Evolutionary conservation across 2,797 vertebrate genomes (phyloP).

Genomic region (Cossypha caffra): DNA sequence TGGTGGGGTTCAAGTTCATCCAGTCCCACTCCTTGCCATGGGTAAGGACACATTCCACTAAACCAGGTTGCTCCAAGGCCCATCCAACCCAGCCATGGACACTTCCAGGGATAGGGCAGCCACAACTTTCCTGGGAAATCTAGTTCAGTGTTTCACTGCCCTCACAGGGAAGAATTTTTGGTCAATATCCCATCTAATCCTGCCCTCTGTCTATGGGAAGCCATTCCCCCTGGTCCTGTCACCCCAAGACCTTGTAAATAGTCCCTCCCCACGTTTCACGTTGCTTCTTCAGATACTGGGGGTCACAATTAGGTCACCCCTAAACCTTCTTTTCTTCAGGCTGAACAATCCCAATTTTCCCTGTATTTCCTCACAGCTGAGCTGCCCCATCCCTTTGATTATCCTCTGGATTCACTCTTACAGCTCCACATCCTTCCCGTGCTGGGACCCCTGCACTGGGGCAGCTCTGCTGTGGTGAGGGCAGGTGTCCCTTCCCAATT

Average conservation of each 20-base stretch:
- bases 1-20: background rate
- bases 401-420: background rate
- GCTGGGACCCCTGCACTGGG: background rate
- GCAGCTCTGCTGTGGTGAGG: background rate
- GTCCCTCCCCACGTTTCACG: background rate
- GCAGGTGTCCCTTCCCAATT: fast-evolving
- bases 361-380: background rate
- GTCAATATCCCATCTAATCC: background rate
- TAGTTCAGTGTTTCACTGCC: background rate
- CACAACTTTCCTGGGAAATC: background rate
- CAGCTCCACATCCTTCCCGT: background rate
- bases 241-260: background rate
- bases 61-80: background rate
- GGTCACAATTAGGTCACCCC: background rate
- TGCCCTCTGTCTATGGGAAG: background rate
- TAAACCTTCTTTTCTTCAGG: background rate
- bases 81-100: background rate
- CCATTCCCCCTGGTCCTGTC: background rate
- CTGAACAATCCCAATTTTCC: background rate
- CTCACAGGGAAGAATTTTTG: background rate
- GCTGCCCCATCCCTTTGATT: background rate
- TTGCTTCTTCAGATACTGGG: background rate
- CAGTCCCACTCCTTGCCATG: background rate
- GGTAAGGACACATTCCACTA: background rate
- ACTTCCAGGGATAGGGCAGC: background rate